Evolutionary conservation across 2,797 vertebrate species (phyloP).

Genomic region (Catostomus latipinnis): DNA sequence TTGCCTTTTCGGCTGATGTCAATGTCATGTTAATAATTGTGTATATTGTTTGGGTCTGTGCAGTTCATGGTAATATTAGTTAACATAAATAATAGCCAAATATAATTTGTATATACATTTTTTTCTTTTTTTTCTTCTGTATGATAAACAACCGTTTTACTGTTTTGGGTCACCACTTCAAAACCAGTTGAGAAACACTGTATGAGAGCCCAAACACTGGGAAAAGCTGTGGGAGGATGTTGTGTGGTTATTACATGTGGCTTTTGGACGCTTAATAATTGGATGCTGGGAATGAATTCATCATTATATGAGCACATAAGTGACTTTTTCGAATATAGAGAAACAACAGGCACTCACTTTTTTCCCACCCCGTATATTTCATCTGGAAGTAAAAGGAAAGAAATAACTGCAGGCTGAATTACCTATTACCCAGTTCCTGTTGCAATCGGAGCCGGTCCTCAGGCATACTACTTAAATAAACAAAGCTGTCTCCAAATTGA

Average conservation of each 20-base stretch:
- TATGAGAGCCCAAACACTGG: constrained; percentile 35
- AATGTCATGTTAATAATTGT: neutral
- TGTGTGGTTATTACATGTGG: constrained; percentile 55
- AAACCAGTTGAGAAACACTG: too few relatives aligned
- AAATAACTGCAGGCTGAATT: constrained; percentile 50
- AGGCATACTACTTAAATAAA: constrained; percentile 47
- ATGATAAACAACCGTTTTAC: constrained; percentile 19
- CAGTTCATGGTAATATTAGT: neutral
- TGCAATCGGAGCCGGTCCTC: constrained; percentile 49
- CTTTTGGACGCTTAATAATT: constrained; percentile 64
- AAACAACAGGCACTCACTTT: constrained; percentile 56
- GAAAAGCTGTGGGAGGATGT: constrained; percentile 36
- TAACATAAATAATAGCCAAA: too few relatives aligned
- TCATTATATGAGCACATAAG: constrained; percentile 53
- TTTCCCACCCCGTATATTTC: constrained; percentile 10
- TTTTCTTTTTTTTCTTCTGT: neutral
- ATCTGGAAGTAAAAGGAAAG: constrained; percentile 27
- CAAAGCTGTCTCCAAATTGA: constrained; percentile 61
- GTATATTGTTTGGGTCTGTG: neutral
- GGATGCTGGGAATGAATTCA: constrained; percentile 60
- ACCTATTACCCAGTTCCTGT: constrained; percentile 62
- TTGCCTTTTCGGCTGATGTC: neutral
- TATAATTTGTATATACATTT: neutral
- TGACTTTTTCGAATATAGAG: constrained; percentile 57
- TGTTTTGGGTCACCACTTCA: too few relatives aligned